phyloP scores from a whole-genome alignment of 2,888 invertebrate genomes.

The Crioceris asparagi region DNA sequence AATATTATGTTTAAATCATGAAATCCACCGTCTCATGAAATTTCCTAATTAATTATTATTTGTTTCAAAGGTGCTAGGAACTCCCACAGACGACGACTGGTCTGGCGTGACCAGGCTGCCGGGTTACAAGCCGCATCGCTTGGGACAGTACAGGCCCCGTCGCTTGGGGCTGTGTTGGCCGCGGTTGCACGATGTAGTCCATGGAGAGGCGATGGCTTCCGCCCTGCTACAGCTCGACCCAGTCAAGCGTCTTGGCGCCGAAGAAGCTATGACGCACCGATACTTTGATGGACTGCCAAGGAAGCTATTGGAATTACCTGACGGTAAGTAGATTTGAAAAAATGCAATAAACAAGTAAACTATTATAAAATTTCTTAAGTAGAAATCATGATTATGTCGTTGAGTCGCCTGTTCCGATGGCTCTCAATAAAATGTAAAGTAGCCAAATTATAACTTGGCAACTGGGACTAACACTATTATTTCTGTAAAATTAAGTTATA shows the following conservation, averaged over 20 bases:
- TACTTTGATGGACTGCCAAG: slow-evolving; percentile 88
- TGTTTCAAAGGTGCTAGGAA: slow-evolving; percentile 67
- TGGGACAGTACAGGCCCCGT: slow-evolving; percentile 61
- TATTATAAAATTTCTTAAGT: too few relatives aligned
- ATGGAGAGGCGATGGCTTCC: slow-evolving; percentile 81
- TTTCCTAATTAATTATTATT: slow-evolving; percentile 7
- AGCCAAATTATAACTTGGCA: too few relatives aligned
- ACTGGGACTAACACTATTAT: too few relatives aligned
- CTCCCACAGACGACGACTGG: slow-evolving; percentile 92
- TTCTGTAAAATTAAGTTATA: too few relatives aligned
- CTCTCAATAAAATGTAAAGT: too few relatives aligned
- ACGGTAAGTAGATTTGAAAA: too few relatives aligned
- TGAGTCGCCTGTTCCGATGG: too few relatives aligned
- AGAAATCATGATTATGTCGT: too few relatives aligned
- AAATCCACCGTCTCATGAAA: too few relatives aligned
- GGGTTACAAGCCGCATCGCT: slow-evolving; percentile 69
- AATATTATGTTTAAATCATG: too few relatives aligned
- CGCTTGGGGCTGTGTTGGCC: slow-evolving; percentile 82
- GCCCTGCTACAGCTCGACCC: slow-evolving; percentile 82
- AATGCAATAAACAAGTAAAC: too few relatives aligned
- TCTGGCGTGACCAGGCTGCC: slow-evolving; percentile 78
- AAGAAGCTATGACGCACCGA: slow-evolving; percentile 73
- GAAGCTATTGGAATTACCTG: slow-evolving; percentile 82
- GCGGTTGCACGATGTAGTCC: slow-evolving; percentile 77
- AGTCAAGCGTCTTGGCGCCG: slow-evolving; percentile 73